Percentiles rank a stretch among this genome's conserved stretches.
phyloP scores from a whole-genome alignment of 2,888 invertebrate genomes.

The Noctua pronuba region DNA sequence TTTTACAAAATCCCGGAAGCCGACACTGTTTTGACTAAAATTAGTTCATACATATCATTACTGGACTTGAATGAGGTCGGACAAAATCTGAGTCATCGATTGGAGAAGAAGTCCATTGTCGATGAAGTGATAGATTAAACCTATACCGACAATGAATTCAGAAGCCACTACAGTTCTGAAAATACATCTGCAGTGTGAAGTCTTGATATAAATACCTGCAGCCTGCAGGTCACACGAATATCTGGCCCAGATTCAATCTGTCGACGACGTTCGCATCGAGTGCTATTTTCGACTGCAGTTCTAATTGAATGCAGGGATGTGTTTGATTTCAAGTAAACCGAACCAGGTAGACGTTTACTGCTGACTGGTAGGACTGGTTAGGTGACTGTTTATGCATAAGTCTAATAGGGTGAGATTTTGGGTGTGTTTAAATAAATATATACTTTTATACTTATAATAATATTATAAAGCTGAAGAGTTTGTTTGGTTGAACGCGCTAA shows the following conservation, averaged over 20 bases:
- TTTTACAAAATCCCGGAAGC: no score
- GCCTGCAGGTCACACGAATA: conserved; percentile 20
- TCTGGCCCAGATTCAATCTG: conserved; percentile 39
- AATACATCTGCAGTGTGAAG: conserved; percentile 4
- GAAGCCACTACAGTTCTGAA: background rate
- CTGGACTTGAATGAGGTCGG: no score
- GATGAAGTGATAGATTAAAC: background rate
- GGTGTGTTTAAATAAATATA: background rate
- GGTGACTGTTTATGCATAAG: no score
- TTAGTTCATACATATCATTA: no score
- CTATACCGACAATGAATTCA: background rate
- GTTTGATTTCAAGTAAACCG: conserved; percentile 14
- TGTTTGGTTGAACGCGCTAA: no score
- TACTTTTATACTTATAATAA: no score
- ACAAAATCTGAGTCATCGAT: background rate
- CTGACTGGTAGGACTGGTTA: no score
- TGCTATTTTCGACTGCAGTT: conserved; percentile 35
- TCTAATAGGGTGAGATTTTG: background rate
- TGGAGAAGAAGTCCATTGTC: background rate
- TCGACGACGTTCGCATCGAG: conserved; percentile 1
- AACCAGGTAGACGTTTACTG: background rate
- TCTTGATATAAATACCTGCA: conserved; percentile 36
- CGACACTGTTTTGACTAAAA: no score
- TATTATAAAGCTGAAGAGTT: no score
- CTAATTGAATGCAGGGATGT: conserved; percentile 47